A percentile compares a stretch with the other conserved stretches of the same genome.
These are phyloP conservation scores for Bubo bubo DNA, from an alignment of 2,113 vertebrate species.

Conservation along the genomic window DNA sequence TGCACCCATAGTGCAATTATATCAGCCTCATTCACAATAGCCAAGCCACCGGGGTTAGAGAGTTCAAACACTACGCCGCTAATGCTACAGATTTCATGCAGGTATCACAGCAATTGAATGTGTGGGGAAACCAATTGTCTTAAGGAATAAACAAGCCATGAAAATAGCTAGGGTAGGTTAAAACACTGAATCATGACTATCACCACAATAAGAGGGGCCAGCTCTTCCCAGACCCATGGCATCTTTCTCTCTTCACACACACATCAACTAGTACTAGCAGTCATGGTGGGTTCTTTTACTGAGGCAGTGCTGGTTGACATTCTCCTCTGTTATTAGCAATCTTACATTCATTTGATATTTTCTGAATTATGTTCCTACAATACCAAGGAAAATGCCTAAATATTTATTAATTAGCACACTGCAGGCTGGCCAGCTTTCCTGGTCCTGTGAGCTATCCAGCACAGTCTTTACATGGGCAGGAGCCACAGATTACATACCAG, in stretches of 20 bases:
- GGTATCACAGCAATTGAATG: not conserved
- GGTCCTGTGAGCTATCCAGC: not conserved
- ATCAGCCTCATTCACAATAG: not conserved
- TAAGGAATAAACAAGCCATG: not conserved
- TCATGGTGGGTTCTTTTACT: not conserved
- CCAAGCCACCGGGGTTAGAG: not conserved
- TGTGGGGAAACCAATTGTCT: not conserved
- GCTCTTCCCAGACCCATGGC: not conserved
- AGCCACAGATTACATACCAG: not conserved
- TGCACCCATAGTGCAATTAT: not conserved
- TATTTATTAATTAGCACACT: not conserved
- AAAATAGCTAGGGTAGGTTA: not conserved
- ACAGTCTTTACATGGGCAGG: not conserved
- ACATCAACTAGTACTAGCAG: not conserved
- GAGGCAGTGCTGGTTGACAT: not conserved
- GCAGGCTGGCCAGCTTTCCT: not conserved
- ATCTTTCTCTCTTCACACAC: not conserved
- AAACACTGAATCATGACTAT: not conserved
- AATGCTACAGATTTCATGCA: not conserved
- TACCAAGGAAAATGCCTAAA: not conserved
- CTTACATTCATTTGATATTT: not conserved
- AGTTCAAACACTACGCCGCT: not conserved
- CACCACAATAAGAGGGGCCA: not conserved
- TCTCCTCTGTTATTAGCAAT: not conserved
- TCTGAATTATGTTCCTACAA: not conserved